A percentile compares a stretch with the other conserved stretches of the same genome.
Conservation (phyloP, 2,888 invertebrate species). For the Loripinus fragilis region DNA sequence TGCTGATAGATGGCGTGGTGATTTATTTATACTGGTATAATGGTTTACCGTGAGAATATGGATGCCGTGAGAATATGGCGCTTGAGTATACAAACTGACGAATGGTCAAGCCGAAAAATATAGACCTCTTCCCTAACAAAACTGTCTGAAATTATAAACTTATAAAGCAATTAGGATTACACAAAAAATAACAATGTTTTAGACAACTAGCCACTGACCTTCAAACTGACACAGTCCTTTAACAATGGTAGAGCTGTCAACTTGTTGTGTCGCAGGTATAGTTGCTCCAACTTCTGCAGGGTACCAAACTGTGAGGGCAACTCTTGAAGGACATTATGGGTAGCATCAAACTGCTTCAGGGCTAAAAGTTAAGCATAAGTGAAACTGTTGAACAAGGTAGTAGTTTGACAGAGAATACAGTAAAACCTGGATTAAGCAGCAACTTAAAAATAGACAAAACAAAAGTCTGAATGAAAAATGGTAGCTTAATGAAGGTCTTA, state of each 20-base stretch:
- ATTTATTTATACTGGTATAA: too few species aligned
- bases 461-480: too few species aligned
- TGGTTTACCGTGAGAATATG: too few species aligned
- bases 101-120: not conserved
- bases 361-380: conserved; percentile 92
- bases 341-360: conserved; percentile 89
- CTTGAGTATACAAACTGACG: too few species aligned
- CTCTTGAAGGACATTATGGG: conserved; percentile 89
- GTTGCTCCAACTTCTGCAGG: conserved; percentile 85
- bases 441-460: too few species aligned
- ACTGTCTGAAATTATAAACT: not conserved
- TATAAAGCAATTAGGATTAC: not conserved
- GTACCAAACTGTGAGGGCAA: conserved; percentile 91
- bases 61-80: too few species aligned
- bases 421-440: too few species aligned
- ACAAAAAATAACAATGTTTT: not conserved
- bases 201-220: conserved; percentile 79
- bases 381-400: too few species aligned
- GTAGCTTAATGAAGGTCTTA: too few species aligned
- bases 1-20: too few species aligned
- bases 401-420: too few species aligned
- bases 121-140: not conserved
- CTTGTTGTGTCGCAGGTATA: conserved; percentile 83
- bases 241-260: conserved; percentile 84
- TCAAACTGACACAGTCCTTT: conserved; percentile 89